Evolutionary conservation across 2,113 vertebrate species (phyloP), one percentile per base, ranked within the genome.

Genomic region (Trichechus manatus): DNA sequence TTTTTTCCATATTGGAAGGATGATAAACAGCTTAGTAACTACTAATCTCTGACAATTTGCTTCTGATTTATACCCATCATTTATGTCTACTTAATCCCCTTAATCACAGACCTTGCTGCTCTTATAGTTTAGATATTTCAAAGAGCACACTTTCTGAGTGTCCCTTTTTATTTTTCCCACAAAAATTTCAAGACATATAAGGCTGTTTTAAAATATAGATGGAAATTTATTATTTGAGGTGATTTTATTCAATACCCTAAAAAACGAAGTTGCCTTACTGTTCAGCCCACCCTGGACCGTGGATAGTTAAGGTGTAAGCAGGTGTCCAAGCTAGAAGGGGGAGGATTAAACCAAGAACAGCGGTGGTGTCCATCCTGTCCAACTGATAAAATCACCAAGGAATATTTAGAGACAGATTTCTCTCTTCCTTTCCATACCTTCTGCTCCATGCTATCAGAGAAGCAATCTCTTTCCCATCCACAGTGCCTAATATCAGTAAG

Each of bases 111-210:
- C 31, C 84, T 81, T 90, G 29, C 53, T 63, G 72, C 25, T 66
- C 66, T 91, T 83, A 20, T 44, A 75, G 56, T 64, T 93, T 94
- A 89, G 94, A 47, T 89, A 39, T 85, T 91, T 95, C 93, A 79
- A 3, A 66, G 42, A 78, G 39, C 68, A 86, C 4, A 75, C 14
- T 74, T 44, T 85, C 64, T 90, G 6, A 5, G 68, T 74, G 72
- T 79, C 53, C 29, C 13, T 66, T 90, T 93, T 92, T n/a, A 36
- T 82, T 95, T 93, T 88, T 75, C 39, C 72, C 8, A 10, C 75
- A 85, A 86, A 68, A 88, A 92, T 88, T 61, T 66, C 8, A 91
- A 94, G 89, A 68, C 64, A 56, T 9, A 3, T 7, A 50, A 61
- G 42, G 53, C 7, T 64, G 14, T 94, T 94, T 90, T 82, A 91